A percentile compares a stretch with the other conserved stretches of the same genome.
These are phyloP conservation scores for Drosophila flavopinicola DNA, from an alignment of 2,888 invertebrate species.

Conservation along the genomic window DNA sequence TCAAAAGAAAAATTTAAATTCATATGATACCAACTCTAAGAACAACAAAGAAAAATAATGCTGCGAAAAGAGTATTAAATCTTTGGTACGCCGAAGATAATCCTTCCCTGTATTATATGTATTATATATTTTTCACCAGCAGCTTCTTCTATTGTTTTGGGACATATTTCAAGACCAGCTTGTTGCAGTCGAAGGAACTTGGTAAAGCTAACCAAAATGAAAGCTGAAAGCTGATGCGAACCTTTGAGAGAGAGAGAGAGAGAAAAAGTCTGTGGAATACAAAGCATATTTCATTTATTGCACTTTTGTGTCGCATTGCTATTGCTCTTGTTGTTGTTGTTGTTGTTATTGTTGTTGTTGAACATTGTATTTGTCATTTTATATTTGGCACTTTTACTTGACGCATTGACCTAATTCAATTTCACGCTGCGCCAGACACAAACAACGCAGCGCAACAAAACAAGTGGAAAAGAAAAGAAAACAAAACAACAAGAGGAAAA, in stretches of 20 bases:
- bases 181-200: constrained; percentile 6
- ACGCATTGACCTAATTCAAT: constrained; percentile 76
- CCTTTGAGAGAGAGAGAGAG: not conserved
- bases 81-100: no score
- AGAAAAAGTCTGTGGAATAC: not conserved
- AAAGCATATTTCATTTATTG: constrained; percentile 60
- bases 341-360: constrained; percentile 25
- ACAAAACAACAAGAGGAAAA: constrained; percentile 2
- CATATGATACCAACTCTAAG: no score
- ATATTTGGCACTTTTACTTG: constrained; percentile 67
- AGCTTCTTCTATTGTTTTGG: not conserved
- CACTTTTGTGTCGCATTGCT: constrained; percentile 23
- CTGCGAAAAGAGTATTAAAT: no score
- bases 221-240: not conserved
- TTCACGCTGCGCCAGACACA: constrained; percentile 70
- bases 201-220: constrained; percentile 1
- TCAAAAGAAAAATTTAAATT: no score
- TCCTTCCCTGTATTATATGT: no score
- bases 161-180: constrained; percentile 7
- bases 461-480: constrained; percentile 18
- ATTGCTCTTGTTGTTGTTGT: constrained; percentile 2
- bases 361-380: constrained; percentile 48
- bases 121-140: no score
- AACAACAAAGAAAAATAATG: no score
- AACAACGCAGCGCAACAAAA: constrained; percentile 27